Percentiles rank a stretch among this genome's conserved stretches.
Evolutionary conservation across 1,140 invertebrate species (phyloP).

Genomic region (Philotrypesis tridentata): DNA sequence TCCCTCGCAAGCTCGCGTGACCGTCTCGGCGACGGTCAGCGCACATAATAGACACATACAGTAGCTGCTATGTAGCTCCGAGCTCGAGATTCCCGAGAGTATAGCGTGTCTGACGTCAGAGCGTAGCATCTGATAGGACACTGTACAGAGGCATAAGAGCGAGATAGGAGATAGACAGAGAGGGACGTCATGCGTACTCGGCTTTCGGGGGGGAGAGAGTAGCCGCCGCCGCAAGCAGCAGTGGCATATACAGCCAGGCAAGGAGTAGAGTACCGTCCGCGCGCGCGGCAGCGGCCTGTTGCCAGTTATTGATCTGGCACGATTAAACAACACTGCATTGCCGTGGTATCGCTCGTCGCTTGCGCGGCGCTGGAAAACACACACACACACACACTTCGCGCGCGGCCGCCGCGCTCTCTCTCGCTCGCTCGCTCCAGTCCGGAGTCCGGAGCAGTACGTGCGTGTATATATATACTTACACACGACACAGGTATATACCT

Average conservation of each 20-base stretch:
- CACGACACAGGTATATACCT: no score
- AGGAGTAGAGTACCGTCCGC: neutral
- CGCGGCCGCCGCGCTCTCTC: neutral
- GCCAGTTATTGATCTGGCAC: slow-evolving; percentile 74
- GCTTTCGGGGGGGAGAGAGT: neutral
- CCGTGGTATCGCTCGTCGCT: slow-evolving; percentile 56
- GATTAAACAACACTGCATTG: slow-evolving; percentile 74
- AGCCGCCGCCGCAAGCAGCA: no score
- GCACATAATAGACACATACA: no score
- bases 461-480: no score
- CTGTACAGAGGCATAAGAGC: no score
- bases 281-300: slow-evolving; percentile 60
- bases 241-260: no score
- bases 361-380: slow-evolving; percentile 44
- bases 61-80: no score
- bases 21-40: neutral
- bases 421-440: no score
- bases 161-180: no score
- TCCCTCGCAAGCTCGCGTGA: neutral
- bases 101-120: neutral
- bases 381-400: slow-evolving; percentile 53
- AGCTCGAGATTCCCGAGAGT: no score
- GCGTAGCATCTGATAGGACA: no score
- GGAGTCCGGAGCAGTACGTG: no score
- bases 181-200: slow-evolving; percentile 34